These are phyloP conservation scores for Melanostoma mellinum DNA, from an alignment of 2,888 invertebrate genomes.

Conservation along the genomic window DNA sequence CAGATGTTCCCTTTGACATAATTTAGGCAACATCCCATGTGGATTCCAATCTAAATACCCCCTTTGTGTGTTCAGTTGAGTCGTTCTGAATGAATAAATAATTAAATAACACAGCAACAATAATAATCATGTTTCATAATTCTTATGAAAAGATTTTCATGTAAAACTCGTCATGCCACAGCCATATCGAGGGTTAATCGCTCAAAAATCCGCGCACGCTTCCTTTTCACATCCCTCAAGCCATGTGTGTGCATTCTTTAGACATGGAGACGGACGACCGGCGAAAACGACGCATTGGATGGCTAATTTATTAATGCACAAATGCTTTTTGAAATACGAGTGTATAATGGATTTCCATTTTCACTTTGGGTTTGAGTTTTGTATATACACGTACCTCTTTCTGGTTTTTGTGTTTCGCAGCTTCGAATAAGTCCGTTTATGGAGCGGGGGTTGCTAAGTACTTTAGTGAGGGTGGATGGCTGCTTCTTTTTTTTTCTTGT, in stretches of 20 bases:
- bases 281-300: slow-evolving; percentile 26
- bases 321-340: slow-evolving; percentile 62
- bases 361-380: slow-evolving; percentile 39
- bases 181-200: slow-evolving; percentile 67
- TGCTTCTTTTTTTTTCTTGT: slow-evolving; percentile 30
- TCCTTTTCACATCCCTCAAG: slow-evolving; percentile 35
- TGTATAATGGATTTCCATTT: slow-evolving; percentile 59
- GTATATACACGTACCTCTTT: slow-evolving; percentile 2
- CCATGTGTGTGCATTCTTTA: not conserved
- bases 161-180: slow-evolving; percentile 1
- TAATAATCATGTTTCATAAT: slow-evolving; percentile 68
- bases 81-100: slow-evolving; percentile 66
- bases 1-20: slow-evolving; percentile 49
- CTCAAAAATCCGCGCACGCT: slow-evolving; percentile 62
- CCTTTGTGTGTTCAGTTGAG: slow-evolving; percentile 23
- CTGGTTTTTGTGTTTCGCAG: not conserved
- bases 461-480: slow-evolving; percentile 36
- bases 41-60: slow-evolving; percentile 35
- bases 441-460: slow-evolving; percentile 5
- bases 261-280: slow-evolving; percentile 1
- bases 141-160: slow-evolving; percentile 49
- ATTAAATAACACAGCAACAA: slow-evolving; percentile 67
- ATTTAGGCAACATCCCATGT: slow-evolving; percentile 30
- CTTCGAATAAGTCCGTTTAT: slow-evolving; percentile 5
- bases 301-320: slow-evolving; percentile 71